These are phyloP conservation scores for Cryptophagus acutangulus DNA, from an alignment of 2,888 invertebrate species.

Conservation along the genomic window DNA sequence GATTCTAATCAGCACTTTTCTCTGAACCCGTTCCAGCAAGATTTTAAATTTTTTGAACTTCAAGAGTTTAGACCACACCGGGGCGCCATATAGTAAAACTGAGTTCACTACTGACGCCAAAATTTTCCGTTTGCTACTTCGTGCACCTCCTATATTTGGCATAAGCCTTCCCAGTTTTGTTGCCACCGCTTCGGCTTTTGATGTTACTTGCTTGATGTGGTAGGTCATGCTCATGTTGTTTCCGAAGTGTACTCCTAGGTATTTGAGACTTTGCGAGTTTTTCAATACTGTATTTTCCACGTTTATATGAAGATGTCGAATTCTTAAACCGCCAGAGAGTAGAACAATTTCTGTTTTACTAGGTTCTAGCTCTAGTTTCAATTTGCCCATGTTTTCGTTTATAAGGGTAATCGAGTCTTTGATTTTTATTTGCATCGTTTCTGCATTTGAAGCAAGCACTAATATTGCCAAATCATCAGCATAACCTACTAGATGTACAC, in stretches of 20 bases:
- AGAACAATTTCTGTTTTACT: slow-evolving; percentile 6
- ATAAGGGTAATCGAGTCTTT: not conserved
- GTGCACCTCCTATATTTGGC: slow-evolving; percentile 4
- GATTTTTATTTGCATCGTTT: not conserved
- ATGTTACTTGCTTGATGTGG: not conserved
- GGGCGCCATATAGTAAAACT: slow-evolving; percentile 14
- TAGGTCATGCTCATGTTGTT: slow-evolving; percentile 1
- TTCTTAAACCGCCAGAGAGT: not conserved
- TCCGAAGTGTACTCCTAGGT: slow-evolving; percentile 8
- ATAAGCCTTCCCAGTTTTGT: not conserved
- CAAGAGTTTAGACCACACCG: slow-evolving; percentile 9
- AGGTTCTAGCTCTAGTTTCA: not conserved
- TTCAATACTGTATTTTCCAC: not conserved
- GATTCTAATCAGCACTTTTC: slow-evolving; percentile 4
- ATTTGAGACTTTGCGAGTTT: slow-evolving; percentile 1
- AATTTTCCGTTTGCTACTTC: slow-evolving; percentile 4
- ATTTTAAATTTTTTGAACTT: slow-evolving; percentile 4
- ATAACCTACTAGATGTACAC: not conserved
- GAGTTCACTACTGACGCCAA: slow-evolving; percentile 4
- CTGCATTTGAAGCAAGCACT: not conserved
- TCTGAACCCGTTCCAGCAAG: not conserved
- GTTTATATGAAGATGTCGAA: not conserved
- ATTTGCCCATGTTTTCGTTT: not conserved
- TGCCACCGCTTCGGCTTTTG: not conserved
- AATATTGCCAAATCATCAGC: slow-evolving; percentile 5